phyloP scores from a whole-genome alignment of 2,113 vertebrate genomes.

The Drymodes brunneopygia region DNA sequence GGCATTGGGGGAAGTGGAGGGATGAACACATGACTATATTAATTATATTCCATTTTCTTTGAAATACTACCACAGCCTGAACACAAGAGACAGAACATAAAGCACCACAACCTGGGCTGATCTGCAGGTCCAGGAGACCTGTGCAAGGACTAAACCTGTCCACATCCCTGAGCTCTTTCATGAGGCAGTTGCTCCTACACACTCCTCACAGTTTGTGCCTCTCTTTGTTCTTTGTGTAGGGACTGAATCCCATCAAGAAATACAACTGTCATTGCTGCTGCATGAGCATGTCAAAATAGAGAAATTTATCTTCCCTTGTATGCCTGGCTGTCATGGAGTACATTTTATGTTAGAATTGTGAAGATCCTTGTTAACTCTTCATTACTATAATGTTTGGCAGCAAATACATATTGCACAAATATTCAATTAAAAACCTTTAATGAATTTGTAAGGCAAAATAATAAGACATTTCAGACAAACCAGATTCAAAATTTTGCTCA shows the following conservation, averaged over 20 bases:
- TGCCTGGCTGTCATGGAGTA: neutral
- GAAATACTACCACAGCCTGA: neutral
- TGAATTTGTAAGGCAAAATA: neutral
- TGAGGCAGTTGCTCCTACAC: neutral
- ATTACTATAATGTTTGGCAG: neutral
- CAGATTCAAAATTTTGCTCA: neutral
- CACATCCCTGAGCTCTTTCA: neutral
- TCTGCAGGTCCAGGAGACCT: neutral
- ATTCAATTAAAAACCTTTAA: neutral
- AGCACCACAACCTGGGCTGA: neutral
- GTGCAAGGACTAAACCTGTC: neutral
- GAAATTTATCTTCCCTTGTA: neutral
- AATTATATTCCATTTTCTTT: neutral
- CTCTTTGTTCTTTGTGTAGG: neutral
- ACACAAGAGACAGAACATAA: neutral
- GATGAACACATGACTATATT: neutral
- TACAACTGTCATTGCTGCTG: neutral
- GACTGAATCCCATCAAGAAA: neutral
- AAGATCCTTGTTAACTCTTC: neutral
- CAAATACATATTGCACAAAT: neutral
- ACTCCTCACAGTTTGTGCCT: neutral
- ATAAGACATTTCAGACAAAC: neutral
- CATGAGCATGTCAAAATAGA: neutral
- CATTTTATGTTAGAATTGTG: neutral
- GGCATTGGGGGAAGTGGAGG: accelerated